Conservation (phyloP, 2,113 vertebrate species). For the Melierax canorus region DNA sequence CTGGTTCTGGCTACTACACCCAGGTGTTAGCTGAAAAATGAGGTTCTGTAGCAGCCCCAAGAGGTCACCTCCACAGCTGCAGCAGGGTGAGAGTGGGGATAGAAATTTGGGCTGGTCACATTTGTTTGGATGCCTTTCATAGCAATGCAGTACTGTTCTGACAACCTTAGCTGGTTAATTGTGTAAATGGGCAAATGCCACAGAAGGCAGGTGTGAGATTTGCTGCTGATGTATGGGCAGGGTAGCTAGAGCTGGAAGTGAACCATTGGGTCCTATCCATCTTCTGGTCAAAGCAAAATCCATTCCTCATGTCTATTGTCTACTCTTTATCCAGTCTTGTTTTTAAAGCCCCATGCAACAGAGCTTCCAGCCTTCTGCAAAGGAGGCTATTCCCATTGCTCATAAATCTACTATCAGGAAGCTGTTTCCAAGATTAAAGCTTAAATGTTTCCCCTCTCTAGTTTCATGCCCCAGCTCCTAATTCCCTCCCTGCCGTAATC, state of each 20-base stretch:
- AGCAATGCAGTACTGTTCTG: not conserved
- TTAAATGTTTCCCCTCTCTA: slow-evolving; percentile 38
- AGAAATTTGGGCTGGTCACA: accelerated
- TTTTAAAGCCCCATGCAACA: not conserved
- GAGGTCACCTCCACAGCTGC: not conserved
- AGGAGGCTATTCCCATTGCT: slow-evolving; percentile 9
- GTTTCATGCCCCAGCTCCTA: slow-evolving; percentile 23
- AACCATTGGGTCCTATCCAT: not conserved
- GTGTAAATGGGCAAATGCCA: not conserved
- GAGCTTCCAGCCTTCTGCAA: slow-evolving; percentile 16
- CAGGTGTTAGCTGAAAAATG: not conserved
- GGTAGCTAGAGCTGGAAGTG: not conserved
- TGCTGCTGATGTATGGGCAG: not conserved
- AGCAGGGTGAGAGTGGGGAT: not conserved
- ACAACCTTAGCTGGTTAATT: not conserved
- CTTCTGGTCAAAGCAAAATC: not conserved
- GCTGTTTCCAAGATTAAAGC: slow-evolving; percentile 54
- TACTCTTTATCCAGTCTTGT: not conserved
- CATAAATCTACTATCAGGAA: slow-evolving; percentile 64
- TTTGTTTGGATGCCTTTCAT: not conserved
- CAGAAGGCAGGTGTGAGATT: not conserved
- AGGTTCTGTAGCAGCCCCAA: not conserved
- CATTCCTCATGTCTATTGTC: not conserved
- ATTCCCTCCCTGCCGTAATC: not conserved
- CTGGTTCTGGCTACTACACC: not conserved